These are phyloP conservation scores for Hepsetus odoe DNA, from an alignment of 2,113 vertebrate species.

Conservation along the genomic window DNA sequence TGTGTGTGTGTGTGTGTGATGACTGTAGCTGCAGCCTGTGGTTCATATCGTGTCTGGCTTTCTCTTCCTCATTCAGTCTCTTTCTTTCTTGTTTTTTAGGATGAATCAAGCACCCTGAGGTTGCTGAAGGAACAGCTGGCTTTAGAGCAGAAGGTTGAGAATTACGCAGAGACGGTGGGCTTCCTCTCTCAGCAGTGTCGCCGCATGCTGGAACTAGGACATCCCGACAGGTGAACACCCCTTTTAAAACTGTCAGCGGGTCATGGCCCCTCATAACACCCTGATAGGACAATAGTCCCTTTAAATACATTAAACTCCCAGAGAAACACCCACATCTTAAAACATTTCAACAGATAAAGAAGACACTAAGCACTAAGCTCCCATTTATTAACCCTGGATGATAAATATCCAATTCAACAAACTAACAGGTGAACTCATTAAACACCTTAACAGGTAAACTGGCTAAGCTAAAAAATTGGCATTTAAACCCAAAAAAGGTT, in stretches of 20 bases:
- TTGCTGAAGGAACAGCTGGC: constrained; percentile 88
- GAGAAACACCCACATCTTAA: not conserved
- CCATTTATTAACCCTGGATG: no score
- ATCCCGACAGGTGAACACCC: constrained; percentile 85
- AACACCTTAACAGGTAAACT: not conserved
- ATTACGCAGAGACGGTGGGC: constrained; percentile 86
- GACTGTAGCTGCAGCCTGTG: not conserved
- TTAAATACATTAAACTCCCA: not conserved
- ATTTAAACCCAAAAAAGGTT: no score
- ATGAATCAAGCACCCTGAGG: constrained; percentile 77
- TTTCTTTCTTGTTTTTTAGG: constrained; percentile 23
- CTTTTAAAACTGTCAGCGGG: not conserved
- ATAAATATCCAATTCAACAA: constrained; percentile 66
- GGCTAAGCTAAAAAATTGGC: no score
- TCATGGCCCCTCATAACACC: not conserved
- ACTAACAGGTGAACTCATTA: not conserved
- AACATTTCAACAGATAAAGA: not conserved
- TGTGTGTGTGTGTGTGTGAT: not conserved
- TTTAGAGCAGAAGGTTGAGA: constrained; percentile 88
- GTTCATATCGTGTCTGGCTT: not conserved
- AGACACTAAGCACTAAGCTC: no score
- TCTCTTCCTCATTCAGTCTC: not conserved
- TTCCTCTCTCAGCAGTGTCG: constrained; percentile 87
- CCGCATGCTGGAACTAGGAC: constrained; percentile 81
- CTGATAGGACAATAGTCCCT: not conserved